Evolutionary conservation across 1,140 invertebrate species (phyloP).

Genomic region (Heliconius himera): DNA sequence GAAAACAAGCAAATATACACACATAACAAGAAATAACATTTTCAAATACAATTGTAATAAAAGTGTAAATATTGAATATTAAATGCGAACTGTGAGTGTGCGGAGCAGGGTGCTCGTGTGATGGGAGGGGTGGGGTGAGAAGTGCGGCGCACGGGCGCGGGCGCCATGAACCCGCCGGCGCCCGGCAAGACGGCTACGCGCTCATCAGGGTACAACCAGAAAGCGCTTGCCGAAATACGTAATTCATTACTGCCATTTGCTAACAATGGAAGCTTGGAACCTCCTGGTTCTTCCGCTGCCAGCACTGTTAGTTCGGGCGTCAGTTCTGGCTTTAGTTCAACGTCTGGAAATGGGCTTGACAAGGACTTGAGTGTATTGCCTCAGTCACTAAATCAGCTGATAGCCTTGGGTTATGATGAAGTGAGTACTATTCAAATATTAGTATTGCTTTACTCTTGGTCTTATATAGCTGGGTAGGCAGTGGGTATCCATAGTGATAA

Average conservation of each 20-base stretch:
- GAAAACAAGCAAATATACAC: conserved; percentile 22
- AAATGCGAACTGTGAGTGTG: conserved; percentile 63
- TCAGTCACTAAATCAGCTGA: conserved; percentile 83
- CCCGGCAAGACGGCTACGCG: conserved; percentile 86
- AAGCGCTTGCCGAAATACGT: conserved; percentile 93
- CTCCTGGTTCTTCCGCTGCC: conserved; percentile 87
- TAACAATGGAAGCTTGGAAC: conserved; percentile 84
- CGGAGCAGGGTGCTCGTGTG: conserved; percentile 66
- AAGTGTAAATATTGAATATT: conserved; percentile 49
- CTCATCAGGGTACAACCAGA: conserved; percentile 92
- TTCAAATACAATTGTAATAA: conserved; percentile 18
- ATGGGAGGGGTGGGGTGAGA: conserved; percentile 78
- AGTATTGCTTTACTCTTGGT: neutral
- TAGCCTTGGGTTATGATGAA: conserved; percentile 86
- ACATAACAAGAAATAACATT: conserved; percentile 11
- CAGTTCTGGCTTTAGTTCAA: conserved; percentile 82
- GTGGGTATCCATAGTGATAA: no score
- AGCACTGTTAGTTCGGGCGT: conserved; percentile 88
- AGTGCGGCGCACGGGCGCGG: conserved; percentile 78
- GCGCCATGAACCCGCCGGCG: conserved; percentile 86
- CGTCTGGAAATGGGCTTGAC: conserved; percentile 83
- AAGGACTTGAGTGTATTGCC: conserved; percentile 81
- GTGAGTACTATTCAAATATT: conserved; percentile 64
- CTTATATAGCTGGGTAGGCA: no score
- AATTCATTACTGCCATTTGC: conserved; percentile 93